These are phyloP conservation scores for Drosophila borborema DNA, from an alignment of 2,888 invertebrate genomes.

Conservation along the genomic window DNA sequence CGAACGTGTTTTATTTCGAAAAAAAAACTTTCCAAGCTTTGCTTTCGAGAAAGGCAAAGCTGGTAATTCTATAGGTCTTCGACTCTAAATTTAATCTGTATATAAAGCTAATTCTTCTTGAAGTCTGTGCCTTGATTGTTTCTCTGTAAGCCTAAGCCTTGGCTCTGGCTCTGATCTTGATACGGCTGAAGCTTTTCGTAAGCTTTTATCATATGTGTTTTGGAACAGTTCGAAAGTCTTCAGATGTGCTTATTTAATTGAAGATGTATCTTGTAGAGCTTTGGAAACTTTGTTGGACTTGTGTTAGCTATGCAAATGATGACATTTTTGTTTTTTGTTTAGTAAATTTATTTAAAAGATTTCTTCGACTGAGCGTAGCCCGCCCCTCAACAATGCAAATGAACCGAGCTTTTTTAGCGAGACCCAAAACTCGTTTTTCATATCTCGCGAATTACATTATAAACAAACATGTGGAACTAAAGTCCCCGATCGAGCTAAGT, in stretches of 20 bases:
- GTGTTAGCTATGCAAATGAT: constrained; percentile 29
- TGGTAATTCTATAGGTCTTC: neutral
- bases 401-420: constrained; percentile 40
- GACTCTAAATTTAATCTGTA: neutral
- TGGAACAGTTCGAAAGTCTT: neutral
- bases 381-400: constrained; percentile 44
- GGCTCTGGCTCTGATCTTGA: constrained; percentile 1
- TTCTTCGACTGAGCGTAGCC: constrained; percentile 4
- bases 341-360: constrained; percentile 10
- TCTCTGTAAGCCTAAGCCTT: constrained; percentile 5
- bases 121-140: neutral
- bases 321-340: too few relatives aligned
- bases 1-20: constrained; percentile 1
- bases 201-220: neutral
- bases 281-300: constrained; percentile 10
- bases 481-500: constrained; percentile 27
- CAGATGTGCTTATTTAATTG: neutral
- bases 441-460: constrained; percentile 13
- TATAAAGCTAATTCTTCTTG: neutral
- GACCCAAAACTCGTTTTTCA: constrained; percentile 32
- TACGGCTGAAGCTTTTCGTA: constrained; percentile 3
- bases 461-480: constrained; percentile 3
- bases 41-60: neutral
- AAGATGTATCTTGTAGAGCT: neutral
- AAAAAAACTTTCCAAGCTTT: constrained; percentile 6